Evolutionary conservation across 2,797 vertebrate genomes (phyloP).

Genomic region (Schizothorax lantsangensis): DNA sequence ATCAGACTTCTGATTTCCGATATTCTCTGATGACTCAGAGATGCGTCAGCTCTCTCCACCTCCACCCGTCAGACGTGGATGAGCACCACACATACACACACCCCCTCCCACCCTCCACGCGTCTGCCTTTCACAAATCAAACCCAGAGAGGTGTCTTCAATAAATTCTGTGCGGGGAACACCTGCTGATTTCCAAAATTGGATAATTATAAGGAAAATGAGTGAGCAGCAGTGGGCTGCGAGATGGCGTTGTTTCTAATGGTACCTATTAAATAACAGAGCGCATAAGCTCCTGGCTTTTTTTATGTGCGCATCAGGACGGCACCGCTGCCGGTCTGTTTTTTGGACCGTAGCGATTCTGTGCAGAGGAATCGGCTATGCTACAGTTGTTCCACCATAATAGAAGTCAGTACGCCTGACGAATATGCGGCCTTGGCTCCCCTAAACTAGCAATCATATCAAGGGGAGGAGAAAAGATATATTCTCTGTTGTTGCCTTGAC

Average conservation of each 20-base stretch:
- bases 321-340: conserved; percentile 52
- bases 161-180: conserved; percentile 54
- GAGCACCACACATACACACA: conserved; percentile 18
- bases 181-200: conserved; percentile 66
- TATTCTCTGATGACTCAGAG: conserved; percentile 25
- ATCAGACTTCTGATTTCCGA: not conserved
- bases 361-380: conserved; percentile 59
- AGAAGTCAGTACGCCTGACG: conserved; percentile 71
- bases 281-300: conserved; percentile 59
- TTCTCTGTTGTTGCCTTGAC: conserved; percentile 46
- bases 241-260: conserved; percentile 64
- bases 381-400: conserved; percentile 67
- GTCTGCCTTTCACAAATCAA: conserved; percentile 56
- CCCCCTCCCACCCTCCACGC: not conserved
- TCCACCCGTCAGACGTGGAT: conserved; percentile 32
- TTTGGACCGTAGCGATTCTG: conserved; percentile 49
- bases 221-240: conserved; percentile 57
- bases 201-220: conserved; percentile 65
- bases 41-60: conserved; percentile 28
- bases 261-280: conserved; percentile 66
- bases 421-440: conserved; percentile 63
- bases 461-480: conserved; percentile 44
- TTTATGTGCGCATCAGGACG: conserved; percentile 58
- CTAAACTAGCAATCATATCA: conserved; percentile 62
- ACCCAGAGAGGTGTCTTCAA: conserved; percentile 47